Evolutionary conservation across 1,140 invertebrate genomes (phyloP), one percentile per base, ranked within the genome.

Genomic region (Protaetia brevitarsis): DNA sequence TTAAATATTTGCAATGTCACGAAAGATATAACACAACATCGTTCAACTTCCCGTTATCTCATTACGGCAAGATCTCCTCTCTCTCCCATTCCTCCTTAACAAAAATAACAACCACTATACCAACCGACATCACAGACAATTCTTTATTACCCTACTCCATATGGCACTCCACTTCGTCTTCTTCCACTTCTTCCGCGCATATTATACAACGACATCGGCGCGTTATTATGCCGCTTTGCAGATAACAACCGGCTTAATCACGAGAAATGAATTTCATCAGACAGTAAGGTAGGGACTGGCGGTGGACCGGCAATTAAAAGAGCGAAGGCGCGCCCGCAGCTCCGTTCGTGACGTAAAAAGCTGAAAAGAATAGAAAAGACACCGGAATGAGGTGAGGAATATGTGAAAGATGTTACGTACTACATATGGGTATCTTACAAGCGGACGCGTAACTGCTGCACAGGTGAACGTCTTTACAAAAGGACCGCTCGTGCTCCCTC

Each of bases 391-490:
- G 11, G 34, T 16, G 34, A 13, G 34, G 34, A 13, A 37, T 37
- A 16, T n/a, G 13, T 45, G 41, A 21, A 45, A 13, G 41, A 45
- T 45, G 41, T 45, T n/a, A n/a, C n/a, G n/a, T n/a, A n/a, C n/a
- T n/a, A n/a, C n/a, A n/a, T n/a, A n/a, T n/a, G n/a, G n/a, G n/a
- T 45, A 21, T 45, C 41, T 45, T 45, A 45, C 13, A 13, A 13
- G 16, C 8, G 23, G 8, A 21, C 16, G 16, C 23, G 23, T 21
- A 45, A 45, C 41, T 21, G 41, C 41, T 8, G 16, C 16, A 64
- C 41, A 69, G 70, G 71, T 70, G 68, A 69, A 68, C 34, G 66
- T 51, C 37, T 56, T 59, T 51, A 67, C 66, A 70, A 70, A 70
- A 67, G 34, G n/a, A 36, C 64, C 66, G 69, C 68, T 30, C 57